Evolutionary conservation across 2,113 vertebrate genomes (phyloP).

Genomic region (Blennius ocellaris): DNA sequence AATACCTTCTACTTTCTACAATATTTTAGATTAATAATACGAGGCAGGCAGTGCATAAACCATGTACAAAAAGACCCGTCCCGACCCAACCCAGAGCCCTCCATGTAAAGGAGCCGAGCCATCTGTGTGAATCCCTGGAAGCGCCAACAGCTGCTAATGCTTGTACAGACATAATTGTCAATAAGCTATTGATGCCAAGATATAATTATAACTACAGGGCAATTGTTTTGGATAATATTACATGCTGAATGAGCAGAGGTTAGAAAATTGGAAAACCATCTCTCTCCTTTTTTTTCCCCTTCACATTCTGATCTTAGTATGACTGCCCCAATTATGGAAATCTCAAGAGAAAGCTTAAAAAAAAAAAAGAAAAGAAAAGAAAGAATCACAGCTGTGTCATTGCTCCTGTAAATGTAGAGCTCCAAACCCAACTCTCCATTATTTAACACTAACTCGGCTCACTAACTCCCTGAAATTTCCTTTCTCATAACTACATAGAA

Average conservation of each 20-base stretch:
- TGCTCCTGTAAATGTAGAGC: constrained; percentile 49
- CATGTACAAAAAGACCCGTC: constrained; percentile 82
- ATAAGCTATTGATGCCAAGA: constrained; percentile 45
- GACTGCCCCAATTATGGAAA: background rate
- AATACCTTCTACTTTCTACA: constrained; percentile 81
- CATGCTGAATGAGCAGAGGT: constrained; percentile 39
- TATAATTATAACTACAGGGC: constrained; percentile 36
- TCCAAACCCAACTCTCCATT: constrained; percentile 62
- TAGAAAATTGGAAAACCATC: constrained; percentile 19
- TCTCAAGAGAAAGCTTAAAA: background rate
- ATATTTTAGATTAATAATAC: constrained; percentile 84
- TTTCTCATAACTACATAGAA: constrained; percentile 79
- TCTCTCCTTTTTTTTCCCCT: background rate
- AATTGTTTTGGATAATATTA: constrained; percentile 32
- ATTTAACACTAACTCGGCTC: constrained; percentile 82
- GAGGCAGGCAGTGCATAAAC: constrained; percentile 90
- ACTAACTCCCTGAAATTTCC: constrained; percentile 87
- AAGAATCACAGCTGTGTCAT: constrained; percentile 37
- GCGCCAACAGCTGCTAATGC: constrained; percentile 38
- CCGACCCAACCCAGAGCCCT: constrained; percentile 68
- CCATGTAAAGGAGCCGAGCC: constrained; percentile 39
- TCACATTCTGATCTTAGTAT: constrained; percentile 17
- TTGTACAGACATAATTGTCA: constrained; percentile 32
- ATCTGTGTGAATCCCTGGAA: constrained; percentile 59
- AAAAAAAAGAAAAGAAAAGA: background rate